Evolutionary conservation across 2,113 vertebrate genomes (phyloP).

Genomic region (Upupa epops): DNA sequence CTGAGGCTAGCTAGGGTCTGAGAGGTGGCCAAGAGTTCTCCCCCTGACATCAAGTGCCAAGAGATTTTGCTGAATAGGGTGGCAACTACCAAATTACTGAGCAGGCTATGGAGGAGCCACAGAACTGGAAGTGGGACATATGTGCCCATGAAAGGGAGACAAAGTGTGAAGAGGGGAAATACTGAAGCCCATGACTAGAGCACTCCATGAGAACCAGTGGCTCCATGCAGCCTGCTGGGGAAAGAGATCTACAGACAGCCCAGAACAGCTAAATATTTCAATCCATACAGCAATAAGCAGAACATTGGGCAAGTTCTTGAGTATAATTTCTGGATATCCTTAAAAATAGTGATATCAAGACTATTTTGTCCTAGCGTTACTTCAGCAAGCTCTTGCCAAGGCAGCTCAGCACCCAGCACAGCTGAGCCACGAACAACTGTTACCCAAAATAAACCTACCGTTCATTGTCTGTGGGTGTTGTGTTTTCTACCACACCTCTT

Average conservation of each 20-base stretch:
- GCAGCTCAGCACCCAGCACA: background rate
- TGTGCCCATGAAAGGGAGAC: background rate
- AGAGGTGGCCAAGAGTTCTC: background rate
- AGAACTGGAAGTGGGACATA: background rate
- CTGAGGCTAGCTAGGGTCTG: background rate
- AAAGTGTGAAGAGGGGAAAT: background rate
- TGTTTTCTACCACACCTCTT: conserved; percentile 32
- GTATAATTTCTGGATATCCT: background rate
- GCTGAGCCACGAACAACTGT: background rate
- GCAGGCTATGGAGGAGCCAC: background rate
- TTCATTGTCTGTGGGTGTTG: conserved; percentile 5
- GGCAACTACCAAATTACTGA: background rate
- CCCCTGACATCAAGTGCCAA: background rate
- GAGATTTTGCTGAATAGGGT: background rate
- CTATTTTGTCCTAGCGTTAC: background rate
- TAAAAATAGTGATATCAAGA: background rate
- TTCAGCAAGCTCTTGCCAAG: background rate
- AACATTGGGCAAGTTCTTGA: background rate
- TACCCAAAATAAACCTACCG: conserved; percentile 30
- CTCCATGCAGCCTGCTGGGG: background rate
- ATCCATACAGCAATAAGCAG: background rate
- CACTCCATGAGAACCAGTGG: background rate
- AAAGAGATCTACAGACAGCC: background rate
- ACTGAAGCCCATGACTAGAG: background rate
- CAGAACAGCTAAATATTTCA: background rate